phyloP scores from a whole-genome alignment of 2,797 vertebrate genomes.

The Coregonus ussuriensis region DNA sequence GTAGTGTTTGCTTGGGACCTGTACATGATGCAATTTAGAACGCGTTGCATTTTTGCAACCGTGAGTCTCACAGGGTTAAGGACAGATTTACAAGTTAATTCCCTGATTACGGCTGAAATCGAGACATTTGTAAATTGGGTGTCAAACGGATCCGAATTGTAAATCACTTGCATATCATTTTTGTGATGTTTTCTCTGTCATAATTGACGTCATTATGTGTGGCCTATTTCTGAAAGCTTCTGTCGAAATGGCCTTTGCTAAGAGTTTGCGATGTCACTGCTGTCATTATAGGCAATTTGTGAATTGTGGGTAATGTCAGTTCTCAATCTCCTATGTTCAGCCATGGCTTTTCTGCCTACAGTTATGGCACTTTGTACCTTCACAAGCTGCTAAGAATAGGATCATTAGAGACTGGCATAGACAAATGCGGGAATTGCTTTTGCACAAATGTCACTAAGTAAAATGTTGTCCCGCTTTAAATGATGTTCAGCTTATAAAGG shows the following conservation, averaged over 20 bases:
- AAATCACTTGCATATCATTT: neutral
- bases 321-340: neutral
- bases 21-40: too few relatives aligned
- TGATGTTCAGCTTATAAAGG: too few relatives aligned
- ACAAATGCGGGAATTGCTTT: neutral
- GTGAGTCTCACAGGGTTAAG: too few relatives aligned
- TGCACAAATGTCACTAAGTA: neutral
- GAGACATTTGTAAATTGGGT: neutral
- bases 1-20: too few relatives aligned
- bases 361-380: neutral
- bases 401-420: neutral
- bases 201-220: constrained; percentile 27
- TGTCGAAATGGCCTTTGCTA: constrained; percentile 6
- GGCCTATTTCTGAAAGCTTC: constrained; percentile 10
- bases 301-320: constrained; percentile 8
- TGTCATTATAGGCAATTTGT: constrained; percentile 16
- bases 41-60: too few relatives aligned
- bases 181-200: neutral
- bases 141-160: neutral
- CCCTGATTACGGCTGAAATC: neutral
- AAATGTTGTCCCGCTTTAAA: too few relatives aligned
- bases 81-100: too few relatives aligned
- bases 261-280: neutral
- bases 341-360: neutral
- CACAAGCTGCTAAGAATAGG: neutral